Evolutionary conservation across 2,888 invertebrate genomes (phyloP), one percentile per base, ranked within the genome.

Genomic region (Lasioglossum leucozonium): DNA sequence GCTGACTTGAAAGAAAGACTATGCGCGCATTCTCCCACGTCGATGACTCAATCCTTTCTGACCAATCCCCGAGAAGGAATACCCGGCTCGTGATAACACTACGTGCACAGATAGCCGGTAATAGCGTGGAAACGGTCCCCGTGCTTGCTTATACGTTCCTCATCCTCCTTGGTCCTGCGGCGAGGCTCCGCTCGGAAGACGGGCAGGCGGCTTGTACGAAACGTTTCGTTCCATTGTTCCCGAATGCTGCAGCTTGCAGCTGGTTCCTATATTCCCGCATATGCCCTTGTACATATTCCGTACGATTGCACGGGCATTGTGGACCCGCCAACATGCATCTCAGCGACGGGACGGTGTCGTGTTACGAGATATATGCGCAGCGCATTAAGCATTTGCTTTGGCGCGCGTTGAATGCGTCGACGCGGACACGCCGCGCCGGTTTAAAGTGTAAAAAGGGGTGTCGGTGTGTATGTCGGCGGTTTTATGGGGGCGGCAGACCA

Each of bases 231-330:
- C 89, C 88, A 93, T 93, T 93, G 91, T 93, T 92, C 90, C 85
- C 83, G 55, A 83, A 88, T 83, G 85, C 83, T 82, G 91, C 93
- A 93, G 92, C 91, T 82, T 83, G 91, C 93, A 93, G 92, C 91
- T 92, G 92, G 88, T 89, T 88, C 88, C 82, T 85, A 84, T 78
- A 79, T 85, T 79, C 88, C 76, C 81, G 69, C 77, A 58, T 83
- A 72, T 81, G 76, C 51, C 42, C 75, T 77, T 72, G 74, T 73
- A 84, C 77, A 72, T 79, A 77, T 80, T 88, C 78, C 82, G 78
- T 77, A 71, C 84, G 83, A 87, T 87, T 88, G 72, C 79, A 79
- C 75, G 71, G 37, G 84, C 84, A 87, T 90, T 88, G 85, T 86
- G 55, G 37, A 62, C 71, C 72, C 72, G 18, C 79, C 71, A 47